Percentiles rank a stretch among this genome's conserved stretches.
phyloP scores from a whole-genome alignment of 2,888 invertebrate species.

The Pimpla rufipes region DNA sequence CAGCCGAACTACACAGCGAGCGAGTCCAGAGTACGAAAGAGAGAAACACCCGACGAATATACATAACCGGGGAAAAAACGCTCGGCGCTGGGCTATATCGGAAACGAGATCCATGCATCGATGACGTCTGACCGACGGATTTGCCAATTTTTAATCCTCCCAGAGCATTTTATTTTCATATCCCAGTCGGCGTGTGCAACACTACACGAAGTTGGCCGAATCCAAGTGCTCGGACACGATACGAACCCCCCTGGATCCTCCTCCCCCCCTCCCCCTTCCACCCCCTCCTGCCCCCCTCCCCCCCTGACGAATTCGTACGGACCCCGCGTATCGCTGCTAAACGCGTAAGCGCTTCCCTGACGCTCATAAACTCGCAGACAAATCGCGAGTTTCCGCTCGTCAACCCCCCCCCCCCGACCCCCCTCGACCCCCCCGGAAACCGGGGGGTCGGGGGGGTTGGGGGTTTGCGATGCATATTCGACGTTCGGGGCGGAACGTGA shows the following conservation, averaged over 20 bases:
- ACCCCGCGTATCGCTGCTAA: too few species aligned
- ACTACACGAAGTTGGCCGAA: slow-evolving; percentile 28
- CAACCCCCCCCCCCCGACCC: too few species aligned
- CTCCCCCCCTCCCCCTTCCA: background rate
- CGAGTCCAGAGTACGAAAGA: too few species aligned
- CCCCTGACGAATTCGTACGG: too few species aligned
- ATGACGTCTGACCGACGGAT: slow-evolving; percentile 84
- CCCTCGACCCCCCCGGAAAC: too few species aligned
- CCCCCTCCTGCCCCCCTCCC: slow-evolving; percentile 5
- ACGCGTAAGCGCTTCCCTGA: slow-evolving; percentile 34
- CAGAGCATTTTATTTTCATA: slow-evolving; percentile 72
- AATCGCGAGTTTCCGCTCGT: too few species aligned
- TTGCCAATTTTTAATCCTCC: slow-evolving; percentile 84
- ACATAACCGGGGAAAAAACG: slow-evolving; percentile 40
- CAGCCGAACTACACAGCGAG: too few species aligned
- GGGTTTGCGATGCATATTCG: slow-evolving; percentile 27
- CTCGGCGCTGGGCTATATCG: slow-evolving; percentile 61
- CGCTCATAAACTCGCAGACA: background rate
- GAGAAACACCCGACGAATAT: too few species aligned
- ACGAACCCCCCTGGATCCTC: slow-evolving; percentile 30
- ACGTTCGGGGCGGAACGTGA: slow-evolving; percentile 40
- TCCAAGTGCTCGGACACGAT: slow-evolving; percentile 45
- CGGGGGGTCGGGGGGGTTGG: background rate
- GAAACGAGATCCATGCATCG: slow-evolving; percentile 79
- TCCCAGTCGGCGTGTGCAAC: slow-evolving; percentile 37